A percentile compares a stretch with the other conserved stretches of the same genome.
Conservation (phyloP, 2,797 vertebrate genomes). For the Rhinichthys osculus region DNA sequence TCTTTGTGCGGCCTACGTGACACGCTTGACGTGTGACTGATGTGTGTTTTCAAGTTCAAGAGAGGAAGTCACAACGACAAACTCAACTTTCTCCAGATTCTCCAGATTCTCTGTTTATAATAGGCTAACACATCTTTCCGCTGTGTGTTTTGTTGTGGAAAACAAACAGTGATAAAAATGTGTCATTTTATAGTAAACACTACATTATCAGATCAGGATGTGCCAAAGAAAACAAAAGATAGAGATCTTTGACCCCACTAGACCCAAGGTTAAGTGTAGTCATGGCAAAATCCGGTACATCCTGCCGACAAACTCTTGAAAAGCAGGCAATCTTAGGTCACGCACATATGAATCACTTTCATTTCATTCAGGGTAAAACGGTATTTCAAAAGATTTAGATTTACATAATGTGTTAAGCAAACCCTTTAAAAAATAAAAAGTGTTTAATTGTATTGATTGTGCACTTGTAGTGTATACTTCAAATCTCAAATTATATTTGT, state of each 20-base stretch:
- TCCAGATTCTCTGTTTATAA: not conserved
- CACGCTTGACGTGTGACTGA: not conserved
- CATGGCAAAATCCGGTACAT: conserved; percentile 49
- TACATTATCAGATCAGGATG: not conserved
- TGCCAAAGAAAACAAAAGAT: conserved; percentile 55
- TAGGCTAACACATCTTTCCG: not conserved
- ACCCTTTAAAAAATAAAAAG: not conserved
- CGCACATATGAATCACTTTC: not conserved
- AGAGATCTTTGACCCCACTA: conserved; percentile 49
- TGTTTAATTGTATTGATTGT: not conserved
- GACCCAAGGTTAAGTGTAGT: conserved; percentile 44
- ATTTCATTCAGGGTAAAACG: not conserved
- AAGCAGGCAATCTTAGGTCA: conserved; percentile 37
- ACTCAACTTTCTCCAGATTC: conserved; percentile 1
- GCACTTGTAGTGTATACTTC: not conserved
- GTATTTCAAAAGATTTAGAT: not conserved
- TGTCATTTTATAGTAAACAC: conserved; percentile 5
- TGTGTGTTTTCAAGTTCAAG: not conserved
- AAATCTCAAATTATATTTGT: not conserved
- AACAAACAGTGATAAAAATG: conserved; percentile 25
- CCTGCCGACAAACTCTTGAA: conserved; percentile 48
- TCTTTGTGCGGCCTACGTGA: not conserved
- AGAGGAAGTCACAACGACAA: conserved; percentile 31
- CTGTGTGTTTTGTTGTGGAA: conserved; percentile 19
- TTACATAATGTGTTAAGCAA: not conserved